Evolutionary conservation across 1,140 invertebrate species (phyloP), one percentile per base, ranked within the genome.

Genomic region (Diabrotica virgifera): DNA sequence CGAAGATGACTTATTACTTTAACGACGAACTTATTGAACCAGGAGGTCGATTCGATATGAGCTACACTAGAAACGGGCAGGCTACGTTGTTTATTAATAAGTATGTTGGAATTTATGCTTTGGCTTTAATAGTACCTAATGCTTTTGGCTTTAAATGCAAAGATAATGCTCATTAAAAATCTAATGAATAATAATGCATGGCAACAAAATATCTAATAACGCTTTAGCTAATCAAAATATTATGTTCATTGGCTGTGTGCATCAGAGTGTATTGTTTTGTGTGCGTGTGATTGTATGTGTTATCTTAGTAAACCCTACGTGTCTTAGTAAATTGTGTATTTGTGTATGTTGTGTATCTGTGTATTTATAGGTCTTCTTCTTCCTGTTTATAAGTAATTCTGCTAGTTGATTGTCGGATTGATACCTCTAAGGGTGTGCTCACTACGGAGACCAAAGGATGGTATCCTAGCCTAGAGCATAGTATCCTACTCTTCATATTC

Each of bases 51-150:
- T 95, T 90, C 72, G 90, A 92, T 75, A 89, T 86, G 72, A 92
- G 90, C 70, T 94, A 95, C 74, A 93, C 92, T 0, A 86, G 92
- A 68, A 96, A 95, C 75, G 92, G 93, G 10, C 92, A 94, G 79
- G 90, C 92, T 0, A 92, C 91, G 0, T 81, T 96, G 5, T 94
- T 93, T 70, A 89, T 93, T 37, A 93, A 93, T 72, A 92, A 89
- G 88, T 90, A 76, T 81, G 80, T 81, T n/a, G n/a, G 4, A 57
- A 60, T 0, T 59, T 14, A n/a, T 53, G 11, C 8, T 36, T 52
- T n/a, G 12, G 36, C 46, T 53, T 10, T 2, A 53, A 36, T 54
- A 24, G 40, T 46, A 46, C 8, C n/a, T 3, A 46, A 10, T 46
- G 40, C 40, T 46, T 46, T 5, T n/a, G n/a, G 8, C 40, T 46